A percentile compares a stretch with the other conserved stretches of the same genome.
Evolutionary conservation across 2,888 invertebrate genomes (phyloP).

Genomic region (Bhutanitis thaidina): DNA sequence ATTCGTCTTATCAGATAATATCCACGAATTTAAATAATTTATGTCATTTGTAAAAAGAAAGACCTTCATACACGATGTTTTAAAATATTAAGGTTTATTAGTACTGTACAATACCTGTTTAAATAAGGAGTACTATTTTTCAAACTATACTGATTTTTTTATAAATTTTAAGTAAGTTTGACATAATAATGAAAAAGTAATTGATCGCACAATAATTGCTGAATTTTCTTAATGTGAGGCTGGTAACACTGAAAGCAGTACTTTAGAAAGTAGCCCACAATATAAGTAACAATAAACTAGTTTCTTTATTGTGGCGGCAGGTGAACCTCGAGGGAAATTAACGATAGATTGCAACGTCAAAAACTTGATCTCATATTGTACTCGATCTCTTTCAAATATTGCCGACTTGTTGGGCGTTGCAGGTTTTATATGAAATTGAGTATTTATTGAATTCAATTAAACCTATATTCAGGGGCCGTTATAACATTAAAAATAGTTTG

Average conservation of each 20-base stretch:
- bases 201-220: no score
- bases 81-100: no score
- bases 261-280: slow-evolving; percentile 30
- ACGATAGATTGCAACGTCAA: slow-evolving; percentile 70
- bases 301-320: slow-evolving; percentile 69
- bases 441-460: slow-evolving; percentile 5
- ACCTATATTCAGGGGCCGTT: no score
- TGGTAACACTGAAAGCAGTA: neutral
- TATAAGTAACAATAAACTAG: slow-evolving; percentile 64
- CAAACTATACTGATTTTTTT: no score
- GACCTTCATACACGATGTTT: no score
- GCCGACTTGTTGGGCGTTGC: slow-evolving; percentile 34
- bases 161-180: no score
- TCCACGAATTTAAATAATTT: slow-evolving; percentile 19
- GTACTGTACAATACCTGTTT: no score
- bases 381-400: slow-evolving; percentile 53
- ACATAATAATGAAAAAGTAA: no score
- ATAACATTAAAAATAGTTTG: no score
- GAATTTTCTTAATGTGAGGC: no score
- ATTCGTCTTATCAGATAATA: slow-evolving; percentile 37
- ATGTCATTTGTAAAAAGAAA: slow-evolving; percentile 11
- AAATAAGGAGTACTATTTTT: no score
- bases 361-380: slow-evolving; percentile 71
- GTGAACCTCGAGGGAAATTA: slow-evolving; percentile 72
- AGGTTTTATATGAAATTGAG: slow-evolving; percentile 44